A percentile compares a stretch with the other conserved stretches of the same genome.
These are phyloP conservation scores for Scaptomyza tumidula DNA, from an alignment of 2,888 invertebrate species.

Conservation along the genomic window DNA sequence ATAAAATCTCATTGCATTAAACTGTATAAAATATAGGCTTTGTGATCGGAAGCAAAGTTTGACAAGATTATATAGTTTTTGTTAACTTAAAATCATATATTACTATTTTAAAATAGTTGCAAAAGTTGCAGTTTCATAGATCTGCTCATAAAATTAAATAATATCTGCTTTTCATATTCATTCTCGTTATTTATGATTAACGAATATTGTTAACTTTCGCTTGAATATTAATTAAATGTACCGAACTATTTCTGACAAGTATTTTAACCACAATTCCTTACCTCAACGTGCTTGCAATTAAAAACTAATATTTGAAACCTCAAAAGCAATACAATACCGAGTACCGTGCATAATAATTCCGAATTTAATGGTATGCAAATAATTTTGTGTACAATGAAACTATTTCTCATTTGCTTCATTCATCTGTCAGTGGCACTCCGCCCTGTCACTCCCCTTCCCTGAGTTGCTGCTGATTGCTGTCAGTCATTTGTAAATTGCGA, in stretches of 20 bases:
- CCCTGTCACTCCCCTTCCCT: too few relatives aligned
- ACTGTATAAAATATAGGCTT: too few relatives aligned
- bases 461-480: not conserved
- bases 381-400: constrained; percentile 14
- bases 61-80: too few relatives aligned
- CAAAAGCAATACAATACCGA: not conserved
- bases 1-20: too few relatives aligned
- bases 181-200: too few relatives aligned
- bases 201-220: too few relatives aligned
- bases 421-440: not conserved
- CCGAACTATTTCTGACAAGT: not conserved
- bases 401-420: constrained; percentile 16
- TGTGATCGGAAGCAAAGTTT: too few relatives aligned
- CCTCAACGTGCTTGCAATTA: not conserved
- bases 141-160: too few relatives aligned
- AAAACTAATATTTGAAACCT: not conserved
- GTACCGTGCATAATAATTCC: not conserved
- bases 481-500: constrained; percentile 17
- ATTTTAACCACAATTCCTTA: not conserved
- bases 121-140: too few relatives aligned
- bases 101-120: too few relatives aligned
- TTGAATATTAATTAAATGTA: not conserved
- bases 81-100: too few relatives aligned
- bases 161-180: too few relatives aligned
- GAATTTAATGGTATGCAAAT: not conserved